Evolutionary conservation across 2,113 vertebrate genomes (phyloP).

Genomic region (Cyprinodon brontotheroides): DNA sequence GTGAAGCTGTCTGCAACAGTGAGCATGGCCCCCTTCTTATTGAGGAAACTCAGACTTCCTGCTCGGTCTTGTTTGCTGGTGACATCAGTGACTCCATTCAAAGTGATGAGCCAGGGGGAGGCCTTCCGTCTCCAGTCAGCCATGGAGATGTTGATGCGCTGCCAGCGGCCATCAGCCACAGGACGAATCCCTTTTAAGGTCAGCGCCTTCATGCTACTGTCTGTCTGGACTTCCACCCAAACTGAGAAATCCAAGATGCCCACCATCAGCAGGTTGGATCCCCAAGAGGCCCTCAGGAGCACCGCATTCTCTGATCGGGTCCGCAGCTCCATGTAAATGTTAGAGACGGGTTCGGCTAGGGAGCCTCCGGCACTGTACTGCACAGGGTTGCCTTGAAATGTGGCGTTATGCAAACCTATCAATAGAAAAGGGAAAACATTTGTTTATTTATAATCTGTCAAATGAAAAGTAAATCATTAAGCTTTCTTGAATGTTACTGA

Average conservation of each 20-base stretch:
- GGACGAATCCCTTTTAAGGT: constrained; percentile 63
- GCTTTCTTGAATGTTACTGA: neutral
- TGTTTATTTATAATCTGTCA: neutral
- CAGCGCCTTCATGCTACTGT: constrained; percentile 76
- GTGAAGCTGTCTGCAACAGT: constrained; percentile 85
- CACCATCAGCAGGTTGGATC: constrained; percentile 80
- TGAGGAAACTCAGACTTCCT: constrained; percentile 82
- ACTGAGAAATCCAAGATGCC: constrained; percentile 82
- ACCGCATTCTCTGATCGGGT: constrained; percentile 85
- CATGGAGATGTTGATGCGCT: constrained; percentile 81
- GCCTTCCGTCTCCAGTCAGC: constrained; percentile 52
- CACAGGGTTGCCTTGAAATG: constrained; percentile 79
- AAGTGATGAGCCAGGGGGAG: constrained; percentile 81
- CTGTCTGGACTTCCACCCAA: constrained; percentile 77
- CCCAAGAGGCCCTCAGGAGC: constrained; percentile 79
- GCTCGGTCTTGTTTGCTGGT: constrained; percentile 73
- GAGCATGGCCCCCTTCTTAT: constrained; percentile 49
- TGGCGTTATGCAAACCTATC: constrained; percentile 87
- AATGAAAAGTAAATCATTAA: neutral
- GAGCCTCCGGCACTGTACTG: constrained; percentile 81
- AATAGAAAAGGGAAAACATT: neutral
- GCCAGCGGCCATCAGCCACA: constrained; percentile 88
- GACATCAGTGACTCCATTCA: constrained; percentile 79
- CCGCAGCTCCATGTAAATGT: constrained; percentile 84
- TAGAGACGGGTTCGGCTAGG: constrained; percentile 67